Evolutionary conservation across 64 coral and sea anemone species (phyloP), one percentile per base, ranked within the genome.

Genomic region (Stichodactyla mertensii): DNA sequence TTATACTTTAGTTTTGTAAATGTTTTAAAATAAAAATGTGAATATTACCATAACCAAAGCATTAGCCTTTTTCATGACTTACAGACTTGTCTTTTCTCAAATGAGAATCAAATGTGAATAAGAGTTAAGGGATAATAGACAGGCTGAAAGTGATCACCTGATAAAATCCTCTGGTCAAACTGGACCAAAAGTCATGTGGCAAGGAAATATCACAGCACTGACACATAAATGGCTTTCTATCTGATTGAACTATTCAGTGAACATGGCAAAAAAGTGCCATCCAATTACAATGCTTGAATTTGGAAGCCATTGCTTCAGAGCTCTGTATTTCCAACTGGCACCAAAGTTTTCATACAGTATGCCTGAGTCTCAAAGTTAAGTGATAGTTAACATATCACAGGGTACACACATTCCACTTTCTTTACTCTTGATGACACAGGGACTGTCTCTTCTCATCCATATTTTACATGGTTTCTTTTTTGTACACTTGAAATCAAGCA

Each of bases 381-480:
- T 28, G 10, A 74, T 74, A 31, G 69, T 23, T 31, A 74, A 74
- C 69, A 74, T 8, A 27, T 74, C 69, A 26, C 23, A 23, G 27
- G 69, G 69, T 26, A 74, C 10, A 66, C 62, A n/a, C 6, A 66
- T 66, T 61, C 4, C 16, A n/a, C n/a, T 22, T 74, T 74, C 22
- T 27, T 31, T 13, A 31, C 12, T 74, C 7, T 27, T 74, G 69
- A 9, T 74, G 11, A 27, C 24, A 74, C 22, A 74, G 24, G 24
- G 69, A 9, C 24, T 74, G 5, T 74, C 69, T 74, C 6, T 81
- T 81, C 53, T 81, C 53, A 81, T 81, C 78, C 78, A 81, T 52
- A 81, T 10, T 81, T 81, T 81, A 81, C 78, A 81, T 54, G 78
- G 53, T 81, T 52, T 81, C 52, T 81, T 81, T 81, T 16, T 55